A percentile compares a stretch with the other conserved stretches of the same genome.
phyloP scores from a whole-genome alignment of 1,140 invertebrate genomes.

The Centruroides vittatus region DNA sequence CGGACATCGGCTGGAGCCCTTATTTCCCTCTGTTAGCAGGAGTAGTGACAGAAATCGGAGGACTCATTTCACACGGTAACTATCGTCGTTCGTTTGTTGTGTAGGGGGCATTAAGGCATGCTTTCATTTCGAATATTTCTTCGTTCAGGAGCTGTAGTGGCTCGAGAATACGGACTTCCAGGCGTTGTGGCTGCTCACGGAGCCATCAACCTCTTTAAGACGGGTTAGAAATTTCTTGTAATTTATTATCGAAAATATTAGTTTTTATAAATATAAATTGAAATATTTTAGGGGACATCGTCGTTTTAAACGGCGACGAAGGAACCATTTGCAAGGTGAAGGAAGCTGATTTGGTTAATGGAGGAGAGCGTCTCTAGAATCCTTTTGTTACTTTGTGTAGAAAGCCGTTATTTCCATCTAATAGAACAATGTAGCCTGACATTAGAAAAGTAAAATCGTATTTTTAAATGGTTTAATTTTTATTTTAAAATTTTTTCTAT shows the following conservation, averaged over 20 bases:
- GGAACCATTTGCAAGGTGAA: constrained; percentile 8
- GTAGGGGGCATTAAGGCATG: no score
- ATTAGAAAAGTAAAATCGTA: no score
- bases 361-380: no score
- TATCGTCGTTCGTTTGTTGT: no score
- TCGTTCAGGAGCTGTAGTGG: constrained; percentile 60
- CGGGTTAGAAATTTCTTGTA: constrained; percentile 33
- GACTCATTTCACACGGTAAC: constrained; percentile 62
- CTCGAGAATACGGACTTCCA: constrained; percentile 68
- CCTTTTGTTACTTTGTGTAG: constrained; percentile 1
- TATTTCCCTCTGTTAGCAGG: constrained; percentile 68
- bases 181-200: constrained; percentile 57
- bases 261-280: no score
- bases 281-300: constrained; percentile 14
- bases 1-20: constrained; percentile 81
- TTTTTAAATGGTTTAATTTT: no score
- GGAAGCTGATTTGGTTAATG: background rate
- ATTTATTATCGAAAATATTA: no score
- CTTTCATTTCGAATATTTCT: no score
- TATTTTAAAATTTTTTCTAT: no score
- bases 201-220: constrained; percentile 50
- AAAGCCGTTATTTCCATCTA: constrained; percentile 20
- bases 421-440: constrained; percentile 12
- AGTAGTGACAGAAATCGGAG: constrained; percentile 69
- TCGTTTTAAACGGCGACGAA: constrained; percentile 21